Conservation (phyloP, 2,797 vertebrate genomes). For the Moxostoma hubbsi region DNA sequence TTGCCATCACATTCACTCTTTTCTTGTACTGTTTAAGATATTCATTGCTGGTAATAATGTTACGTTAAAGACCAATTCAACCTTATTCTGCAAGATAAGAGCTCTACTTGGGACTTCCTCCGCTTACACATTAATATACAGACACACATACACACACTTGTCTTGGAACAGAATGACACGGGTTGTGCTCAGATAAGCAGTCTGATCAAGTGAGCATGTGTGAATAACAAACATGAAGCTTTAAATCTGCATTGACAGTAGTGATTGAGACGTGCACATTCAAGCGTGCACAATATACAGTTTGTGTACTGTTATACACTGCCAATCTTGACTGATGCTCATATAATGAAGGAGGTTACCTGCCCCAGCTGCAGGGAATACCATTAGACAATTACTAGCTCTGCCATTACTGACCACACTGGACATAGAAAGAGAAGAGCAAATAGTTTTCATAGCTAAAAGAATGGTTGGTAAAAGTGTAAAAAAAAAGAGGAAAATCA, state of each 20-base stretch:
- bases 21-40: conserved; percentile 43
- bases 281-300: not conserved
- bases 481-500: not conserved
- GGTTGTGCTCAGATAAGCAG: not conserved
- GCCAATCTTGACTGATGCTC: not conserved
- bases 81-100: conserved; percentile 22
- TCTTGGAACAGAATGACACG: not conserved
- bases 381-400: not conserved
- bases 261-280: not conserved
- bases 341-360: not conserved
- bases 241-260: not conserved
- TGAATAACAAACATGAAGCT: not conserved
- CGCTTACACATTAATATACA: not conserved
- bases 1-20: conserved; percentile 4
- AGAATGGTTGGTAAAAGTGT: conserved; percentile 2
- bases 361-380: conserved; percentile 1
- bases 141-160: too few relatives aligned
- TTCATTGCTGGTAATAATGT: conserved; percentile 32
- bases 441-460: not conserved
- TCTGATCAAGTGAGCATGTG: conserved; percentile 17
- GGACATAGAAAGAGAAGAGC: not conserved
- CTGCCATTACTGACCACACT: not conserved
- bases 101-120: conserved; percentile 28
- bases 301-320: not conserved
- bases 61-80: conserved; percentile 45